Percentiles rank a stretch among this genome's conserved stretches.
Conservation (phyloP, 2,888 invertebrate species). For the Papilio elwesi region DNA sequence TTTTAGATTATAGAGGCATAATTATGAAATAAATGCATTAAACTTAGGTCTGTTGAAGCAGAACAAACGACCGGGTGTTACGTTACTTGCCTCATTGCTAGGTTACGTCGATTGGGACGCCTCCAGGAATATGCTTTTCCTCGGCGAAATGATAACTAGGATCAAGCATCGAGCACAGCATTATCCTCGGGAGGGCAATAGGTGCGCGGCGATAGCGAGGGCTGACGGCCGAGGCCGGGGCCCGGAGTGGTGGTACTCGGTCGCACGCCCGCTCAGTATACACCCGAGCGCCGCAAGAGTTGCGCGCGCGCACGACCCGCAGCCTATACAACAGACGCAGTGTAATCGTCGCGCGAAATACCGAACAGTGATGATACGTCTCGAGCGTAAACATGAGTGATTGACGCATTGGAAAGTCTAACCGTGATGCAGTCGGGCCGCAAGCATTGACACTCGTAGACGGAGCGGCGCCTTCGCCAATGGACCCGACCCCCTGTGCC, state of each 20-base stretch:
- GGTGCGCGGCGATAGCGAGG: conserved; percentile 75
- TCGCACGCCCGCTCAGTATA: conserved; percentile 73
- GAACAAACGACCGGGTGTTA: conserved; percentile 23
- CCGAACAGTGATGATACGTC: conserved; percentile 63
- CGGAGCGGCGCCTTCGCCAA: conserved; percentile 68
- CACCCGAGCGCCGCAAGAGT: conserved; percentile 76
- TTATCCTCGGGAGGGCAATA: conserved; percentile 76
- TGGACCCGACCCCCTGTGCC: conserved; percentile 56
- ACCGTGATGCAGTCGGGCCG: conserved; percentile 55
- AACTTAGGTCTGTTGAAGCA: conserved; percentile 14
- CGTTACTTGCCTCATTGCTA: too few species aligned
- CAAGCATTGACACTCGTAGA: conserved; percentile 61
- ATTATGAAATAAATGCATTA: not conserved
- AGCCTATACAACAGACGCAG: conserved; percentile 63
- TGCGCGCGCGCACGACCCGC: conserved; percentile 70
- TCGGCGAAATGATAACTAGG: conserved; percentile 63
- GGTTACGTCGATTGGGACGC: conserved; percentile 48
- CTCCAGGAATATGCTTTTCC: conserved; percentile 52
- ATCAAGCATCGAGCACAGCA: conserved; percentile 69
- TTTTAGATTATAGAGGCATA: not conserved
- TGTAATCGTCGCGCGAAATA: conserved; percentile 57
- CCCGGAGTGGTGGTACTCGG: conserved; percentile 70
- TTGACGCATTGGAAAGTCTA: conserved; percentile 57
- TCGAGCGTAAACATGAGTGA: conserved; percentile 56
- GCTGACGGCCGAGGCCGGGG: conserved; percentile 76